Evolutionary conservation across 2,888 invertebrate genomes (phyloP).

Genomic region (Rhodophaea formosa): DNA sequence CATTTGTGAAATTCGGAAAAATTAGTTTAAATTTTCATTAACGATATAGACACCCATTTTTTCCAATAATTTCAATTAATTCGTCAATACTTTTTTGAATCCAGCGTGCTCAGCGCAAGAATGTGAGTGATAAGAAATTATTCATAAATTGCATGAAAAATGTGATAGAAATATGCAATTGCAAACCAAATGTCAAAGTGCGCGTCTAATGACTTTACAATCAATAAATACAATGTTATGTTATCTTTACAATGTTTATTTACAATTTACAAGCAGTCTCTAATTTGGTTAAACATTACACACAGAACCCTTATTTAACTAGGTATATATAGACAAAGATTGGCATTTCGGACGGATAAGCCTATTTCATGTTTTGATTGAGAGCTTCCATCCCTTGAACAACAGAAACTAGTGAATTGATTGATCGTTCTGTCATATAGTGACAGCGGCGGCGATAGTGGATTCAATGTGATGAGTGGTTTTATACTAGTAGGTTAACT

Average conservation of each 20-base stretch:
- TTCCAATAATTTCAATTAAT: no score
- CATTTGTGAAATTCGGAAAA: no score
- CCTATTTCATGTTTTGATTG: background rate
- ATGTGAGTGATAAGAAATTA: background rate
- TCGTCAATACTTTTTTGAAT: background rate
- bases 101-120: background rate
- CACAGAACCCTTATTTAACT: background rate
- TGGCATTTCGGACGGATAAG: background rate
- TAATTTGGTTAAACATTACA: constrained; percentile 1
- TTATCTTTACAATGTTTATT: constrained; percentile 14
- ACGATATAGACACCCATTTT: no score
- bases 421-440: background rate
- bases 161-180: background rate
- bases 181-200: constrained; percentile 9
- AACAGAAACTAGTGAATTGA: background rate
- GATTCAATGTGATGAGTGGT: background rate
- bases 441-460: background rate
- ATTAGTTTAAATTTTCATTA: no score
- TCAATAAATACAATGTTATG: constrained; percentile 10
- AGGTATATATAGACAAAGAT: background rate
- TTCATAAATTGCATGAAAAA: background rate
- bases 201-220: background rate
- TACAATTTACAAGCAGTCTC: constrained; percentile 12
- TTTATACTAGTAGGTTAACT: background rate
- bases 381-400: background rate